Evolutionary conservation across 2,888 invertebrate species (phyloP).

Genomic region (Cepaea hortensis): DNA sequence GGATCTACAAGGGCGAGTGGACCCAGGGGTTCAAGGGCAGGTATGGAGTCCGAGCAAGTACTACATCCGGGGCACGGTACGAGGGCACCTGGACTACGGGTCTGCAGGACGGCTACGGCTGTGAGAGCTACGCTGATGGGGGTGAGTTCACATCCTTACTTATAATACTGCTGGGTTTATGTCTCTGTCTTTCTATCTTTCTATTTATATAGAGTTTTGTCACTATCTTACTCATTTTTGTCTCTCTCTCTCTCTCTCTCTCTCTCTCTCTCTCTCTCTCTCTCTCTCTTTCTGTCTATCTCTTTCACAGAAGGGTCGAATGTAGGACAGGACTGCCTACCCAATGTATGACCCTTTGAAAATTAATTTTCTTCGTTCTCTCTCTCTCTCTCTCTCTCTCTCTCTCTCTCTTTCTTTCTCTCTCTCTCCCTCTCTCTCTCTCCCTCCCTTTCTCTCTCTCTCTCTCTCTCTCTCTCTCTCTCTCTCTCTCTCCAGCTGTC

Average conservation of each 20-base stretch:
- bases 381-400: slow-evolving; percentile 24
- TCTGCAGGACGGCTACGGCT: slow-evolving; percentile 98
- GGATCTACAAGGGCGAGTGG: slow-evolving; percentile 99
- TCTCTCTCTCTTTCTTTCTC: background rate
- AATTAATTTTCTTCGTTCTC: background rate
- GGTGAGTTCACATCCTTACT: slow-evolving; percentile 82
- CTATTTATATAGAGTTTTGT: background rate
- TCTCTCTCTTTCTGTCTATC: background rate
- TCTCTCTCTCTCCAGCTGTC: background rate
- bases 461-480: slow-evolving; percentile 19
- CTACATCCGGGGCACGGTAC: slow-evolving; percentile 85
- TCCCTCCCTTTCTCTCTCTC: background rate
- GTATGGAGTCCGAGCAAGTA: slow-evolving; percentile 96
- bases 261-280: slow-evolving; percentile 6
- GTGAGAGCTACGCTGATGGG: slow-evolving; percentile 99
- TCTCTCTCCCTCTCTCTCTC: background rate
- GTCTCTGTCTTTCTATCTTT: background rate
- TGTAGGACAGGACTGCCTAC: too few species aligned
- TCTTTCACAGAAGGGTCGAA: too few species aligned
- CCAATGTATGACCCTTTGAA: too few species aligned
- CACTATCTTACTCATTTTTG: background rate
- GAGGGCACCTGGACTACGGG: slow-evolving; percentile 91
- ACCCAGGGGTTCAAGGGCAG: slow-evolving; percentile 98
- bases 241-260: background rate
- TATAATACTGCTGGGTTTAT: background rate